These are phyloP conservation scores for Melanchra persicariae DNA, from an alignment of 2,888 invertebrate species.

Conservation along the genomic window DNA sequence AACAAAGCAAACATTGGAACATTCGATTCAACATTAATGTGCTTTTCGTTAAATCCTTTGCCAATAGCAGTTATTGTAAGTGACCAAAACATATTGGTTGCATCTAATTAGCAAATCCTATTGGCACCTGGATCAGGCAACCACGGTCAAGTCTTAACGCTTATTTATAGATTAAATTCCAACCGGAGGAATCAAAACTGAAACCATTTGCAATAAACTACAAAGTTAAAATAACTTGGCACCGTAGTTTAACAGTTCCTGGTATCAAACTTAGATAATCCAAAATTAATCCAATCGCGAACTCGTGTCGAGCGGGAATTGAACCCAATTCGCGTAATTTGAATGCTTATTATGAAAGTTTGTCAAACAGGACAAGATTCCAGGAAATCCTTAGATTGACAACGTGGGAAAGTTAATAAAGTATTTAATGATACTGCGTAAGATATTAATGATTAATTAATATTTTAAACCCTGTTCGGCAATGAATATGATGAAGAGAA, in stretches of 20 bases:
- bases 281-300: constrained; percentile 72
- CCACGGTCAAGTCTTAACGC: constrained; percentile 47
- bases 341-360: constrained; percentile 66
- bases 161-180: constrained; percentile 55
- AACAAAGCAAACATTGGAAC: not conserved
- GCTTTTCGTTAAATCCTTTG: constrained; percentile 2
- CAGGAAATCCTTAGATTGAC: constrained; percentile 23
- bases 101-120: constrained; percentile 53
- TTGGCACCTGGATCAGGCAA: constrained; percentile 47
- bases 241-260: constrained; percentile 59
- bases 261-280: constrained; percentile 70
- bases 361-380: constrained; percentile 47
- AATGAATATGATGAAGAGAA: not conserved
- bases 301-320: constrained; percentile 71
- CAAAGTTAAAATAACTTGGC: constrained; percentile 63
- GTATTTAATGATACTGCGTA: constrained; percentile 14
- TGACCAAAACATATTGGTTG: constrained; percentile 25
- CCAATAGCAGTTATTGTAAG: constrained; percentile 29
- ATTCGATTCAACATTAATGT: not conserved
- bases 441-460: not conserved
- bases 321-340: constrained; percentile 65
- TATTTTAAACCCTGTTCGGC: not conserved
- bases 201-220: constrained; percentile 61
- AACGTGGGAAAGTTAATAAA: constrained; percentile 17
- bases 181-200: constrained; percentile 38